Percentiles rank a stretch among this genome's conserved stretches.
Conservation (phyloP, 2,113 vertebrate genomes). For the Nesoenas mayeri region DNA sequence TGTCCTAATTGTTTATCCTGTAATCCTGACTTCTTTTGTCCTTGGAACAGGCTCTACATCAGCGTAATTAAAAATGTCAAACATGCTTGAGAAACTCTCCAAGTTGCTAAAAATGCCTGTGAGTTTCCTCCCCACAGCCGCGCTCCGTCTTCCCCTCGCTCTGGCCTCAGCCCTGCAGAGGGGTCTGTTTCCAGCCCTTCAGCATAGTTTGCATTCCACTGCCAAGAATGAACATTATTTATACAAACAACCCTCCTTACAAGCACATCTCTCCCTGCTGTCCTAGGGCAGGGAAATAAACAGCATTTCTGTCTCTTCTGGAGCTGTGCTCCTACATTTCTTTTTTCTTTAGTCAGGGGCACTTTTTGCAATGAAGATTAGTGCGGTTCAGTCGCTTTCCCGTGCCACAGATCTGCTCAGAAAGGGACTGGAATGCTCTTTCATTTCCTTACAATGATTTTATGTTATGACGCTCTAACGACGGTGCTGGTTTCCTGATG, state of each 20-base stretch:
- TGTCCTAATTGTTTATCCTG: conserved; percentile 36
- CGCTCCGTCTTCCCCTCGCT: conserved; percentile 20
- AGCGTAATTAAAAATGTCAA: conserved; percentile 60
- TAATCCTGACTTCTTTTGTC: conserved; percentile 49
- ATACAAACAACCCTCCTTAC: conserved; percentile 65
- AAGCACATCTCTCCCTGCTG: conserved; percentile 25
- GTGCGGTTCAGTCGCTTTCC: not conserved
- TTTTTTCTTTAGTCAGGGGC: not conserved
- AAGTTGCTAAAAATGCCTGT: conserved; percentile 59
- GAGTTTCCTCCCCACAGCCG: conserved; percentile 40
- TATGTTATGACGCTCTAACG: not conserved
- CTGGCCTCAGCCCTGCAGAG: conserved; percentile 63
- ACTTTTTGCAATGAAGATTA: not conserved
- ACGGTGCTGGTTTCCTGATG: not conserved
- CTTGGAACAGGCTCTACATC: conserved; percentile 25
- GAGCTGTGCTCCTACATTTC: not conserved
- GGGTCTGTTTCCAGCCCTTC: conserved; percentile 58
- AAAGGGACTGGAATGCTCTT: not conserved
- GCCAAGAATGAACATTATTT: conserved; percentile 73
- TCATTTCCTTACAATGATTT: not conserved
- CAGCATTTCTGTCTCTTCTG: not conserved
- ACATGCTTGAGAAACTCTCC: conserved; percentile 66
- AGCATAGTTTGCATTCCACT: conserved; percentile 74
- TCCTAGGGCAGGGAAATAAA: conserved; percentile 12
- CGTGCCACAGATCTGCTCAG: not conserved